Evolutionary conservation across 2,888 invertebrate genomes (phyloP), one percentile per base, ranked within the genome.

Genomic region (Miltochrista miniata): DNA sequence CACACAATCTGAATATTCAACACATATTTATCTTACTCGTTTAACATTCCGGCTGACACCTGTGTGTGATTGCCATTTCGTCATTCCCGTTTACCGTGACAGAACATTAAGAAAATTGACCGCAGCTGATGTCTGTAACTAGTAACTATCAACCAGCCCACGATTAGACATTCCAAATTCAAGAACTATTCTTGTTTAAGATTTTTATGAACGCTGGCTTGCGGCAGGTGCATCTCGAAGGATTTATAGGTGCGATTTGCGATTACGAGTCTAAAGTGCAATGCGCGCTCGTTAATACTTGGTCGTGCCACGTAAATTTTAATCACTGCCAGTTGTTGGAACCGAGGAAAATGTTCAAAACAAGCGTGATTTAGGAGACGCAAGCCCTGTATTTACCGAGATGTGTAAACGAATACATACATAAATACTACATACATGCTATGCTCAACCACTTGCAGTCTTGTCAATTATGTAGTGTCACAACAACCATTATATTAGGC

Each of bases 1-100:
- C 87, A 87, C 74, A 85, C 84, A 86, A 89, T 90, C 88, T 90
- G 89, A 90, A 91, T 91, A 91, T 90, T 90, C 89, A 90, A 89
- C 87, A 81, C 82, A 81, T 86, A 86, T 87, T 85, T 87, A 85
- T 83, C 76, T 79, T 81, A 76, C 68, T 83, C 87, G 80, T 82
- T 90, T 85, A 83, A 79, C 82, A 89, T 89, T 88, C 86, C 79
- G 76, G 57, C 78, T 77, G 79, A 85, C 88, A 90, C 89, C 87
- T 89, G 90, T 81, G 77, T 75, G 76, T 76, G 80, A 83, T 85
- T 81, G 80, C 76, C 74, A 69, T 85, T 82, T 76, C 79, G 74
- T 76, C 78, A 79, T 67, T 67, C 59, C 69, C 68, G 73, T 73
- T 64, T 63, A 58, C 65, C 70, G 56, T 63, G 62, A 58, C 64